Base-by-base conservation (phyloP, 2,888 invertebrate genomes). In the Chymomyza fuscimana region DNA sequence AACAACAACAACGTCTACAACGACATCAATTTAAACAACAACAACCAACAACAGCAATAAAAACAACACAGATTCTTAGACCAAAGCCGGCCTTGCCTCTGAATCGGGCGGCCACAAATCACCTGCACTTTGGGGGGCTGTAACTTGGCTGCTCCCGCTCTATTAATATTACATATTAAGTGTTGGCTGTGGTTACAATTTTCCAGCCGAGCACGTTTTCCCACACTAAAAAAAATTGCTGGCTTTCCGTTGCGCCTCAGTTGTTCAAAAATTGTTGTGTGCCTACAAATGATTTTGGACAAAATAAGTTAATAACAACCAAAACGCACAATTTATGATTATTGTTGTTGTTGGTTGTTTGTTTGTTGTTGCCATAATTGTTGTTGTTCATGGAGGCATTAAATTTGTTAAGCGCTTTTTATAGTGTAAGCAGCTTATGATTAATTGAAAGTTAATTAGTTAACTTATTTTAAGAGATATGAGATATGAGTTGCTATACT, bases 361-460 rank as follows among this genome's bases (percentile, higher is more conserved):
- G n/a, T 16, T 25, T 50, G 36, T 61, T 67, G 51, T 46, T 40
- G 22, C 19, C 32, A 32, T 32, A 32, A 32, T 16, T 51, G 19
- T 56, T 64, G 51, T 22, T 59, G 25, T 25, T 66, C 79, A 78
- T 73, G 76, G 74, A 80, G 70, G 81, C 83, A 79, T 79, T 81
- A 79, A 77, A 74, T 77, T 72, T 70, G 64, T 77, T 71, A 76
- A 73, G 65, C 78, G 78, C 62, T 71, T 54, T 68, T 62, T 61
- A 64, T 65, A 54, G 19, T 10, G 16, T 6, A 19, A 51, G 1
- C 52, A 66, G 65, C 69, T 70, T 69, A 77, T 86, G 80, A 84
- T 86, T 86, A 86, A 83, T 86, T 86, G 80, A 82, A 82, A 83
- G 77, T 80, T 82, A 86, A 86, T 84, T 80, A 76, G 70, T 71